Evolutionary conservation across 2,888 invertebrate species (phyloP).

Genomic region (Pollenia angustigena): DNA sequence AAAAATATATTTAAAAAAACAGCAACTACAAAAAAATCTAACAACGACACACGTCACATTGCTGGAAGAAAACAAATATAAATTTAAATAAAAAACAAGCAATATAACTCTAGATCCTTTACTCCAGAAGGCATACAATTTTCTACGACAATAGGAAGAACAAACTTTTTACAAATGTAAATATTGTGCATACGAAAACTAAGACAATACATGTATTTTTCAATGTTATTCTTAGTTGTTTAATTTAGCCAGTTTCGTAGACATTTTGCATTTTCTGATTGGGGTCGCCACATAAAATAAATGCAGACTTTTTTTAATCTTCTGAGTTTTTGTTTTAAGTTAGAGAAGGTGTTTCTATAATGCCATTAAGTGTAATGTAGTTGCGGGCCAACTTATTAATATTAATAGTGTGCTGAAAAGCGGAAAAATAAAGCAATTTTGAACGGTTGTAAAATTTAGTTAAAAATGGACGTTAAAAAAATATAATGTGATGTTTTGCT

Average conservation of each 20-base stretch:
- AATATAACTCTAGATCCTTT: conserved; percentile 33
- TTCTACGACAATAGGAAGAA: conserved; percentile 37
- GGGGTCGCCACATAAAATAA: conserved; percentile 65
- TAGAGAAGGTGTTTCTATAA: conserved; percentile 19
- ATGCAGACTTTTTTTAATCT: conserved; percentile 31
- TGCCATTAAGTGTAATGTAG: not conserved
- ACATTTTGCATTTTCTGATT: conserved; percentile 36
- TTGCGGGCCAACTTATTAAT: conserved; percentile 56
- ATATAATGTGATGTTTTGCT: conserved; percentile 16
- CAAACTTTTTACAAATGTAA: conserved; percentile 37
- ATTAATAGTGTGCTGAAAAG: conserved; percentile 69
- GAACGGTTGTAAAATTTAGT: conserved; percentile 39
- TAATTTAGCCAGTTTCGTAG: conserved; percentile 37
- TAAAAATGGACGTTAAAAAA: conserved; percentile 1
- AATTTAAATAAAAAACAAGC: conserved; percentile 15
- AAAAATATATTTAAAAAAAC: conserved; percentile 62
- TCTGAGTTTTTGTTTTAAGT: not conserved
- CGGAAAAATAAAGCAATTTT: conserved; percentile 69
- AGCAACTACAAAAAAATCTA: conserved; percentile 13
- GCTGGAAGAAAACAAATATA: conserved; percentile 37
- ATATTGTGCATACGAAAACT: conserved; percentile 2
- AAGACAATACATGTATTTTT: not conserved
- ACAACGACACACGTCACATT: conserved; percentile 60
- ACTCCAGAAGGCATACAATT: conserved; percentile 45
- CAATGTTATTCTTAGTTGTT: conserved; percentile 1